Evolutionary conservation across 2,113 vertebrate species (phyloP), one percentile per base, ranked within the genome.

Genomic region (Clarias magur): DNA sequence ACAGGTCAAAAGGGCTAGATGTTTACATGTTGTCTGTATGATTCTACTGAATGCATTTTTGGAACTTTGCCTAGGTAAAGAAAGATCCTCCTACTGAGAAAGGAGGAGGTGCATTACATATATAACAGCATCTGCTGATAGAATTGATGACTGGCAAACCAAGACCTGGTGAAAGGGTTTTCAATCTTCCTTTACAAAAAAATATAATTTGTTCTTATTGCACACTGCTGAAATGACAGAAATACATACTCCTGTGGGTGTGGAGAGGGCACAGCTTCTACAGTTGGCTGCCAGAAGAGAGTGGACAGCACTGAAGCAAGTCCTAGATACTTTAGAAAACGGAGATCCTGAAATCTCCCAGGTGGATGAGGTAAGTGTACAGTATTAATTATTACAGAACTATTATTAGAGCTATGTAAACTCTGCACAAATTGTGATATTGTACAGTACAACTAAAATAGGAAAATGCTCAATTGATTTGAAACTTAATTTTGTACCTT

Each of bases 271-370:
- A 25, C 83, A 80, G 17, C 57, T 90, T 80, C 75, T 92, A 80
- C 84, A 88, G 42, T 81, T 93, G 79, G 90, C 91, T 10, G 56
- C 87, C 76, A 89, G 86, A 27, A 92, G 92, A 67, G 87, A 93
- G 0, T 92, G 88, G 90, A 72, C 70, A 62, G 59, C 62, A 17
- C 76, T 92, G 79, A 90, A 91, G 23, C 89, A 93, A 87, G 90
- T 42, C 0, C 81, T 93, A 56, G 91, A 91, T 88, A 23, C 62
- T 8, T 76, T 91, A 56, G 92, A 90, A n/a, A 93, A 89, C 79
- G 88, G 84, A 83, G 91, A 93, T 9, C 48, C 87, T 3, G 87
- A 87, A 57, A 63, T 85, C 42, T 30, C 80, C 0, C 48, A 89
- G 23, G 42, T 9, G 0, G 91, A 88, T 78, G 91, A 91, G 11